A percentile compares a stretch with the other conserved stretches of the same genome.
Conservation (phyloP, 2,888 invertebrate species). For the Zhuqinia jingwanae region DNA sequence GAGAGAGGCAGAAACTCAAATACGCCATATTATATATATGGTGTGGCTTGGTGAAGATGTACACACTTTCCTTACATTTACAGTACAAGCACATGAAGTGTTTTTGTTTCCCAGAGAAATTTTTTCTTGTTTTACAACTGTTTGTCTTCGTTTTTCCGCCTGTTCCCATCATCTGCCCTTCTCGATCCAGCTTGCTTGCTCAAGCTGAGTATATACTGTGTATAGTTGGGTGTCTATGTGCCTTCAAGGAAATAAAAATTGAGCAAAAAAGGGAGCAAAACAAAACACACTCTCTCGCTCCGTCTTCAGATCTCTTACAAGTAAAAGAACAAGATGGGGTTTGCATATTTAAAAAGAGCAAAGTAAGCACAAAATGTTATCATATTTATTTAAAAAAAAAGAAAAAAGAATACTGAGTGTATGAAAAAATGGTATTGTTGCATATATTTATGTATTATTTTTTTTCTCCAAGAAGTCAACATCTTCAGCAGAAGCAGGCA, state of each 20-base stretch:
- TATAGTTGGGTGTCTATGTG: not conserved
- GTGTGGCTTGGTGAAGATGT: too few relatives aligned
- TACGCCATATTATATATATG: too few relatives aligned
- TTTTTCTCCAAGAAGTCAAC: too few relatives aligned
- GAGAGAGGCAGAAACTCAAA: too few relatives aligned
- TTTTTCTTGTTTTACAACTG: not conserved
- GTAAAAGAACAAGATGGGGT: constrained; percentile 3
- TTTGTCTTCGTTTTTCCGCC: not conserved
- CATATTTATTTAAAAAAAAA: not conserved
- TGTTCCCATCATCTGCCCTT: not conserved
- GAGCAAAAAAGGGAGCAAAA: not conserved
- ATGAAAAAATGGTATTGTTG: too few relatives aligned
- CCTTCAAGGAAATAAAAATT: not conserved
- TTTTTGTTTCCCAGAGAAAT: constrained; percentile 9
- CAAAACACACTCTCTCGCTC: not conserved
- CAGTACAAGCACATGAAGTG: not conserved
- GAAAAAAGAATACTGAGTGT: too few relatives aligned
- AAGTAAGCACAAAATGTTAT: constrained; percentile 22
- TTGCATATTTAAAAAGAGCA: constrained; percentile 41
- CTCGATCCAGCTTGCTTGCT: not conserved
- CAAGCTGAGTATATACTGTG: not conserved
- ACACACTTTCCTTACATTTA: too few relatives aligned
- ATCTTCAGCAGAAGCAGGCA: not conserved
- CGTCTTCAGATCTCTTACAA: not conserved
- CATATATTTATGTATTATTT: too few relatives aligned